Evolutionary conservation across 2,113 vertebrate genomes (phyloP).

Genomic region (Meles meles): DNA sequence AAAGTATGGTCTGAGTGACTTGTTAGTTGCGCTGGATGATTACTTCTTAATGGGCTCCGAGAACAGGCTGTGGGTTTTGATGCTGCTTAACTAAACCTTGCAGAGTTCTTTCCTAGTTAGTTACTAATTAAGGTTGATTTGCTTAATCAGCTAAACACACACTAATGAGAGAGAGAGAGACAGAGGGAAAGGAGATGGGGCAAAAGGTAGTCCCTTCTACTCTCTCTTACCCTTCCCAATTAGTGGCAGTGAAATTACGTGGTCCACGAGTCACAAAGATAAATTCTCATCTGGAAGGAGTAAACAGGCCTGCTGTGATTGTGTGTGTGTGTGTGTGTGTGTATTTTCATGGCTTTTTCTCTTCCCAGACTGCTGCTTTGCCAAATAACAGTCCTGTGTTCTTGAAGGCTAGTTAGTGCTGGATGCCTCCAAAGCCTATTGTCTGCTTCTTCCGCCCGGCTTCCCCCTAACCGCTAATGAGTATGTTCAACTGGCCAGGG

Average conservation of each 20-base stretch:
- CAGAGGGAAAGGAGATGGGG: accelerated
- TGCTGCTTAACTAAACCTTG: constrained; percentile 50
- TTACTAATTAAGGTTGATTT: constrained; percentile 30
- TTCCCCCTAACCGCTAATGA: not conserved
- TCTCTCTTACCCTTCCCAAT: not conserved
- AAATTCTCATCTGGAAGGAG: not conserved
- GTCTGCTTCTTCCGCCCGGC: not conserved
- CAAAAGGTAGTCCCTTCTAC: not conserved
- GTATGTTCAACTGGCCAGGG: not conserved
- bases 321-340: not conserved
- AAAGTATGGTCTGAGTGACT: constrained; percentile 78
- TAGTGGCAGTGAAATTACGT: not conserved
- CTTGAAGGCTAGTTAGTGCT: not conserved
- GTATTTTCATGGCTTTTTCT: not conserved
- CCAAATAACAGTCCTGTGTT: not conserved
- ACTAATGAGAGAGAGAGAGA: accelerated
- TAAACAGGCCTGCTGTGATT: not conserved
- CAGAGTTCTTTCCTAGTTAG: constrained; percentile 3
- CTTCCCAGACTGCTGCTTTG: not conserved
- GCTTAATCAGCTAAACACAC: not conserved
- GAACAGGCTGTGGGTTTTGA: not conserved
- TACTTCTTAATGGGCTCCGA: constrained; percentile 59
- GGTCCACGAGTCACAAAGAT: not conserved
- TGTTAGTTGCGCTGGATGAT: constrained; percentile 66
- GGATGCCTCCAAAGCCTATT: not conserved